Evolutionary conservation across 35 echinoderm and acorn worm species (phyloP), one percentile per base, ranked within the genome.

Genomic region (Heliocidaris erythrogramma): DNA sequence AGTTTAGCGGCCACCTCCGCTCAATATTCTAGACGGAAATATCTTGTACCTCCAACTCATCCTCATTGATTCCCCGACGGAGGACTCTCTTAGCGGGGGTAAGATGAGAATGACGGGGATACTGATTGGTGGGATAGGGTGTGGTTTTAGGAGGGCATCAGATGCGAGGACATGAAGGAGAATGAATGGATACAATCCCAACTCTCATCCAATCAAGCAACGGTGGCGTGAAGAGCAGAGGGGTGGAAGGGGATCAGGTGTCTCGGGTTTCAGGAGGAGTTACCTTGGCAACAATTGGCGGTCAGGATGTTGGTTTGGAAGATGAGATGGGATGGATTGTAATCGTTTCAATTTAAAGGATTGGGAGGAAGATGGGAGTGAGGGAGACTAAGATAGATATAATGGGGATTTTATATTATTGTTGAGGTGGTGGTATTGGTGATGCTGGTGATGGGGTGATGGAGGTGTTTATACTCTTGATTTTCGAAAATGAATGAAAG

Each of bases 91-190:
- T 24, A 27, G 21, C 21, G 65, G 65, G 65, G 18, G 65, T 78
- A 78, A 78, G 18, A 78, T 78, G 65, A 78, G 65, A 78, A n/a
- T 78, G 65, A 27, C n/a, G 65, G 21, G 27, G 21, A 78, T 27
- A 78, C 21, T 78, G 65, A 78, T 78, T 78, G 65, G 65, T 21
- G 65, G 65, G 65, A 78, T 78, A 27, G 65, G 21, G 65, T 78
- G 65, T 78, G 65, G 65, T 78, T 78, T 78, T 78, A 78, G 65
- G 65, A 78, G 21, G 5, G 65, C 65, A 78, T 78, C 65, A 27
- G 65, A 78, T 78, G 65, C 65, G 65, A 21, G 65, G 65, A 78
- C 65, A 78, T 78, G 65, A 78, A 78, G 65, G 65, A 78, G 65
- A 21, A 78, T 78, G 65, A 78, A 78, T 78, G 65, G 65, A 78